phyloP scores from a whole-genome alignment of 1,140 invertebrate species.

The Aphelenchoides avenae region DNA sequence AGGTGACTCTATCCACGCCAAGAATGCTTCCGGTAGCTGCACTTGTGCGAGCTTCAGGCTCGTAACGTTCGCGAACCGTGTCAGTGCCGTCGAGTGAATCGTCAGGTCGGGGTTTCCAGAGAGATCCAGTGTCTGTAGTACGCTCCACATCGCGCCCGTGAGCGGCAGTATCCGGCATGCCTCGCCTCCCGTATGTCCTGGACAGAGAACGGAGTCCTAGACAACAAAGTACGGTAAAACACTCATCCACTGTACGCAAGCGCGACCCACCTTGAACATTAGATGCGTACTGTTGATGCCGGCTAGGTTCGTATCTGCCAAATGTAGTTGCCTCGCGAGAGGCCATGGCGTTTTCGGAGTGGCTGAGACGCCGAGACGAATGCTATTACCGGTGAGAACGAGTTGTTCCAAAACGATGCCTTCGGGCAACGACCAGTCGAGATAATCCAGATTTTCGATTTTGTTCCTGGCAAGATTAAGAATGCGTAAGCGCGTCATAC shows the following conservation, averaged over 20 bases:
- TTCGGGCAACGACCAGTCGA: constrained; percentile 28
- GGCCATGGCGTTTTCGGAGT: constrained; percentile 12
- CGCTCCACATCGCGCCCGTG: constrained; percentile 18
- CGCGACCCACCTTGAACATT: constrained; percentile 18
- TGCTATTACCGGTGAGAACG: constrained; percentile 18
- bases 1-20: constrained; percentile 22
- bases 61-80: constrained; percentile 26
- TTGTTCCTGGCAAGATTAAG: constrained; percentile 25
- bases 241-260: not conserved
- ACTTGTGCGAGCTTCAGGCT: constrained; percentile 8
- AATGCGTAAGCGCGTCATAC: constrained; percentile 18
- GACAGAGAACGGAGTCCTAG: not conserved
- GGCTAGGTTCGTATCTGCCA: constrained; percentile 17
- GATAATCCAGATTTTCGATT: constrained; percentile 18
- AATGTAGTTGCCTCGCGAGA: constrained; percentile 13
- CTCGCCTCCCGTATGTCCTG: not conserved
- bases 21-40: constrained; percentile 7
- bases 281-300: constrained; percentile 23
- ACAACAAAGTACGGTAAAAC: constrained; percentile 14
- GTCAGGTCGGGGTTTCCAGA: constrained; percentile 21
- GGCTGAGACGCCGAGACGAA: constrained; percentile 7
- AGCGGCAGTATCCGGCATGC: constrained; percentile 2
- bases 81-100: constrained; percentile 10
- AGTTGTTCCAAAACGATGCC: constrained; percentile 27
- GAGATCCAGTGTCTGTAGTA: constrained; percentile 28